Evolutionary conservation across 2,113 vertebrate species (phyloP).

Genomic region (Octodon degus): DNA sequence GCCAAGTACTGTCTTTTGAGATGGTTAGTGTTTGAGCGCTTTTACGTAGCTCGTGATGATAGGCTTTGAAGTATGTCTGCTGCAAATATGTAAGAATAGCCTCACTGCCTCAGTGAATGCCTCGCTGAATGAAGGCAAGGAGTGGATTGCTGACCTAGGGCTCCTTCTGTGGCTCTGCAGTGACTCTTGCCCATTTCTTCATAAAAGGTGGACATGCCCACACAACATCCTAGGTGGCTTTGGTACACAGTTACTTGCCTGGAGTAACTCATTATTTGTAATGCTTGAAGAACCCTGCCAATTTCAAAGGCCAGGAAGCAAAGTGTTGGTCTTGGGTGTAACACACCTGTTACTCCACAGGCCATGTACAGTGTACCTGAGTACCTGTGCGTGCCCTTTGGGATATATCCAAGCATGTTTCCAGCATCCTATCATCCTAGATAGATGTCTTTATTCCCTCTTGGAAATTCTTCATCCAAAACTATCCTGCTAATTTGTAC

Average conservation of each 20-base stretch:
- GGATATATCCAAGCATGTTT: background rate
- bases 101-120: no score
- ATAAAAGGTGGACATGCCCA: slow-evolving; percentile 62
- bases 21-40: background rate
- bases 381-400: slow-evolving; percentile 40
- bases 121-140: background rate
- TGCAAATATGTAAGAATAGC: background rate
- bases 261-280: slow-evolving; percentile 64
- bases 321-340: background rate
- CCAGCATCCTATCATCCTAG: background rate
- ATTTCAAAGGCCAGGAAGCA: slow-evolving; percentile 69
- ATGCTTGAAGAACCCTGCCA: slow-evolving; percentile 64
- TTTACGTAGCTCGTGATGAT: background rate
- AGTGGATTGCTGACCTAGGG: slow-evolving; percentile 19
- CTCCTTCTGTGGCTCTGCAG: slow-evolving; percentile 53
- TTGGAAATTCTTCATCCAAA: slow-evolving; percentile 26
- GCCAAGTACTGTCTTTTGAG: background rate
- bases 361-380: slow-evolving; percentile 38
- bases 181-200: slow-evolving; percentile 40
- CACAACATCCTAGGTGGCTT: slow-evolving; percentile 68
- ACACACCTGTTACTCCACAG: slow-evolving; percentile 74
- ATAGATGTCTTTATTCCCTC: background rate
- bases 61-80: background rate
- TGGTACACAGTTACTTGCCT: slow-evolving; percentile 72
- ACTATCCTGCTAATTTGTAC: background rate